Evolutionary conservation across 2,888 invertebrate genomes (phyloP).

Genomic region (Gastracanthus pulcherrimus): DNA sequence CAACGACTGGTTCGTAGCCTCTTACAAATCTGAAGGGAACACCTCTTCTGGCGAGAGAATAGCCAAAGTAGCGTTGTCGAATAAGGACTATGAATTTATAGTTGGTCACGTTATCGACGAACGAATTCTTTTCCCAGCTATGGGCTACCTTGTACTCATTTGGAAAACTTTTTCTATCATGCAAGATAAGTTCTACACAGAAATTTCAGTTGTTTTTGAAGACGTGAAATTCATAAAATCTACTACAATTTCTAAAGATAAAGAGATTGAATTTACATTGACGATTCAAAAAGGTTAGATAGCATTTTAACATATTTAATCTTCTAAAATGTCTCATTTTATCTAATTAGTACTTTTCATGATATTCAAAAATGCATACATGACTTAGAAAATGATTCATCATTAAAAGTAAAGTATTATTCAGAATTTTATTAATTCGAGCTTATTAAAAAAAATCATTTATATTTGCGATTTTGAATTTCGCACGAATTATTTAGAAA

Average conservation of each 20-base stretch:
- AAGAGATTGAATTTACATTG: neutral
- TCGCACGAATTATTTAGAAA: too few species aligned
- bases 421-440: too few species aligned
- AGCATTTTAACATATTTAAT: slow-evolving; percentile 70
- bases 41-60: neutral
- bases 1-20: slow-evolving; percentile 69
- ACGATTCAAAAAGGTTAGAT: too few species aligned
- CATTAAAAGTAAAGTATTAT: too few species aligned
- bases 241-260: slow-evolving; percentile 86
- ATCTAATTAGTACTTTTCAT: too few species aligned
- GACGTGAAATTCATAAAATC: slow-evolving; percentile 91
- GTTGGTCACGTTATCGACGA: slow-evolving; percentile 2
- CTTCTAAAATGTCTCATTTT: too few species aligned
- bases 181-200: slow-evolving; percentile 82
- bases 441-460: too few species aligned
- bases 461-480: too few species aligned
- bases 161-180: slow-evolving; percentile 86
- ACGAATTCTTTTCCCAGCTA: slow-evolving; percentile 68
- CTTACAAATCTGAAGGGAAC: slow-evolving; percentile 81
- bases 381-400: too few species aligned
- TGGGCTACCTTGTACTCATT: too few species aligned
- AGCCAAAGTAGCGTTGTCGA: neutral
- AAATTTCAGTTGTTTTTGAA: slow-evolving; percentile 86
- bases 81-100: neutral
- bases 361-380: too few species aligned